Evolutionary conservation across 2,888 invertebrate species (phyloP).

Genomic region (Caenorhabditis macrosperma): DNA sequence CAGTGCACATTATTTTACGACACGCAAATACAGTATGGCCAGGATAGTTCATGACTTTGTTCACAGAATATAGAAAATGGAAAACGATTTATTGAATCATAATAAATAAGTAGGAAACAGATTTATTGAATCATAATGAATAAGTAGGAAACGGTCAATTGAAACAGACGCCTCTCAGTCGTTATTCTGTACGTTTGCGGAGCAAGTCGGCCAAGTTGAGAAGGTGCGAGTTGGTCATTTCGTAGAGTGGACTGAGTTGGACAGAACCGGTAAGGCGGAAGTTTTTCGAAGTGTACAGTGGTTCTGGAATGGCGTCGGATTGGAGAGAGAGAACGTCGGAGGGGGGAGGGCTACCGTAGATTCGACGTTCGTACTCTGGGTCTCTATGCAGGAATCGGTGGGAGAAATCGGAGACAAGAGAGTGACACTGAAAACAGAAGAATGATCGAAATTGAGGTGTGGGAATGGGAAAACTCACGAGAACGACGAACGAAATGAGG

Average conservation of each 20-base stretch:
- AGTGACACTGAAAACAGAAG: slow-evolving; percentile 46
- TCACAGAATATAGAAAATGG: slow-evolving; percentile 23
- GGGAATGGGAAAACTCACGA: slow-evolving; percentile 27
- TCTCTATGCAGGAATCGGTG: slow-evolving; percentile 49
- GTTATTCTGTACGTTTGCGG: slow-evolving; percentile 48
- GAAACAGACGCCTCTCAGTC: background rate
- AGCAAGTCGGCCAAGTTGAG: slow-evolving; percentile 54
- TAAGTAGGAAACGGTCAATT: too few relatives aligned
- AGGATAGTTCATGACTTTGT: too few relatives aligned
- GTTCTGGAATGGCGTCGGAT: slow-evolving; percentile 28
- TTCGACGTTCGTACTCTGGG: slow-evolving; percentile 34
- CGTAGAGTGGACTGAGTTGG: slow-evolving; percentile 52
- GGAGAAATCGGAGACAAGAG: slow-evolving; percentile 54
- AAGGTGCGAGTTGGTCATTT: slow-evolving; percentile 59
- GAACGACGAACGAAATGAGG: slow-evolving; percentile 25
- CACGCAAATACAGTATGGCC: background rate
- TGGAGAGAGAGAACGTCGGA: background rate
- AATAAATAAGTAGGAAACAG: background rate
- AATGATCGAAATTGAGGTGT: background rate
- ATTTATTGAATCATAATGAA: slow-evolving; percentile 8
- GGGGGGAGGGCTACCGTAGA: slow-evolving; percentile 48
- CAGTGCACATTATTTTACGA: slow-evolving; percentile 15
- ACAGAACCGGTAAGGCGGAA: slow-evolving; percentile 28
- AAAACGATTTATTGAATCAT: slow-evolving; percentile 30
- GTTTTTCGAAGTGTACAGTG: slow-evolving; percentile 41